These are phyloP conservation scores for Antitype chi DNA, from an alignment of 2,888 invertebrate species.

Conservation along the genomic window DNA sequence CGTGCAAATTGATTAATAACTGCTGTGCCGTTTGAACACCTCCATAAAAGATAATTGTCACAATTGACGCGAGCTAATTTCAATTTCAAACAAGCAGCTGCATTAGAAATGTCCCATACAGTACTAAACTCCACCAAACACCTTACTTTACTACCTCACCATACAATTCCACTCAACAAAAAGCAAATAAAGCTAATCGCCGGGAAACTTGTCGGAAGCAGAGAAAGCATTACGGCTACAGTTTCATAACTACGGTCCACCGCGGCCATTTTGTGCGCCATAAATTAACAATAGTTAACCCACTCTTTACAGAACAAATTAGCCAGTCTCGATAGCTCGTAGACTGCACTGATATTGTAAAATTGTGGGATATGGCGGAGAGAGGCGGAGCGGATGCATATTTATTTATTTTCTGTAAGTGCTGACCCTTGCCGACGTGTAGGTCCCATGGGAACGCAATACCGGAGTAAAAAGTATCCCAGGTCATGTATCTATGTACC, in stretches of 20 bases:
- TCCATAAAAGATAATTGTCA: not conserved
- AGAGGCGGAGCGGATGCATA: constrained; percentile 30
- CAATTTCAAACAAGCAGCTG: not conserved
- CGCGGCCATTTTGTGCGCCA: constrained; percentile 55
- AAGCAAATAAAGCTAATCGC: constrained; percentile 58
- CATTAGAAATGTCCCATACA: not conserved
- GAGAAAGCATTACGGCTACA: constrained; percentile 48
- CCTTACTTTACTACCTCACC: not conserved
- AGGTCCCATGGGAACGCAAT: no score
- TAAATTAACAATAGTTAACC: constrained; percentile 74
- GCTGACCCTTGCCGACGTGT: no score
- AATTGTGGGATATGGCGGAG: constrained; percentile 3
- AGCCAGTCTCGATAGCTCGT: constrained; percentile 69
- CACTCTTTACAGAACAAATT: constrained; percentile 73
- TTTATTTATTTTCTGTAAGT: no score
- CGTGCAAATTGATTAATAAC: no score
- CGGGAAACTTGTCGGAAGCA: constrained; percentile 39
- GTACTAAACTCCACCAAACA: not conserved
- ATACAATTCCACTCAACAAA: constrained; percentile 20
- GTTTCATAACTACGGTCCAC: constrained; percentile 51
- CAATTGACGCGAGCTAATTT: not conserved
- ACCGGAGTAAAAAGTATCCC: no score
- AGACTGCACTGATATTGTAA: constrained; percentile 59
- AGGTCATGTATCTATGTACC: no score
- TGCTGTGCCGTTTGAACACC: not conserved